Evolutionary conservation across 2,888 invertebrate species (phyloP).

Genomic region (Eupithecia tripunctaria): DNA sequence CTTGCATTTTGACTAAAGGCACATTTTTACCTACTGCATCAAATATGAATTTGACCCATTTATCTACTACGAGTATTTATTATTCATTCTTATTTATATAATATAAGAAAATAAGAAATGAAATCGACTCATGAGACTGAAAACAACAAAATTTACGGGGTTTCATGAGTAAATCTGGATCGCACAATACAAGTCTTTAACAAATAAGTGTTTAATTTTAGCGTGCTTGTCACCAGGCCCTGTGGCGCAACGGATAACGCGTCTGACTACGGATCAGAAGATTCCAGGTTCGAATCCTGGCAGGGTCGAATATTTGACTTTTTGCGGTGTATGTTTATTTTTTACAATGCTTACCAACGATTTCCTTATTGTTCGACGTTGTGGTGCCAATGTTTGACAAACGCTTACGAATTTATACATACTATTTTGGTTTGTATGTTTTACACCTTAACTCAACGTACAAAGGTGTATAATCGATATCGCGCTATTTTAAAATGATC

Average conservation of each 20-base stretch:
- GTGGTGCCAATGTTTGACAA: slow-evolving; percentile 72
- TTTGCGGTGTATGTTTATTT: slow-evolving; percentile 46
- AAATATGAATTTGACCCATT: too few relatives aligned
- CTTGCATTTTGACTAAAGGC: too few relatives aligned
- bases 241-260: slow-evolving; percentile 88
- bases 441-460: slow-evolving; percentile 49
- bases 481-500: slow-evolving; percentile 26
- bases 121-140: too few relatives aligned
- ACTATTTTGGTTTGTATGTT: slow-evolving; percentile 42
- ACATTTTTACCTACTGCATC: too few relatives aligned
- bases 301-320: slow-evolving; percentile 74
- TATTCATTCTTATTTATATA: too few relatives aligned
- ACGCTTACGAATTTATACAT: slow-evolving; percentile 54
- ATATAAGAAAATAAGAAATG: too few relatives aligned
- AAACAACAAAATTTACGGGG: too few relatives aligned
- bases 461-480: slow-evolving; percentile 58
- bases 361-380: slow-evolving; percentile 63
- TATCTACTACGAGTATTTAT: too few relatives aligned
- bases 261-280: slow-evolving; percentile 89
- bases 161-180: too few relatives aligned
- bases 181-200: background rate
- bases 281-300: slow-evolving; percentile 88
- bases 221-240: slow-evolving; percentile 61
- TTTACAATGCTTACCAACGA: slow-evolving; percentile 34
- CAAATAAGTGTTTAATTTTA: slow-evolving; percentile 45